These are phyloP conservation scores for Ranitomeya variabilis DNA, from an alignment of 2,113 vertebrate species.

Conservation along the genomic window DNA sequence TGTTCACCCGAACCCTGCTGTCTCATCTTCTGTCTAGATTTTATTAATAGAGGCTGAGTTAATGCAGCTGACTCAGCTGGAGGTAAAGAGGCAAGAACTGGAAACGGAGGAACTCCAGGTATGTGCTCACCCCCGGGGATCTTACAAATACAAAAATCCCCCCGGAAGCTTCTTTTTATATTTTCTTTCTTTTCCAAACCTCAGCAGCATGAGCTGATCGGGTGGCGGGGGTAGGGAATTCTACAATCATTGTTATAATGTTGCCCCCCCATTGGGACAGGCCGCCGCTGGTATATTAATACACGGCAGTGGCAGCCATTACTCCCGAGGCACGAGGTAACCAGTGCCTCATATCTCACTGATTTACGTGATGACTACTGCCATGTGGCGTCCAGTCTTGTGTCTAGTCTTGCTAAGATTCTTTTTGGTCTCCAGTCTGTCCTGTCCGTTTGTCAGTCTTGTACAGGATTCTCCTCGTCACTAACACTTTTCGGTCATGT, in stretches of 20 bases:
- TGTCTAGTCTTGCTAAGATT: too few species aligned
- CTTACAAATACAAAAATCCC: not conserved
- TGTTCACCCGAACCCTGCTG: constrained; percentile 62
- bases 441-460: not conserved
- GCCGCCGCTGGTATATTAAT: not conserved
- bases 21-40: constrained; percentile 93
- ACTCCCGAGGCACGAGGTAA: not conserved
- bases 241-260: not conserved
- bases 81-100: constrained; percentile 93
- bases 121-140: constrained; percentile 68
- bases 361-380: not conserved
- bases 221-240: not conserved
- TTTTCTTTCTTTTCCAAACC: not conserved
- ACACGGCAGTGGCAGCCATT: not conserved
- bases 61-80: constrained; percentile 97
- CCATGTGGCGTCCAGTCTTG: not conserved
- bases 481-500: not conserved
- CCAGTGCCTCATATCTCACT: not conserved
- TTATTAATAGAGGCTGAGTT: constrained; percentile 97
- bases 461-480: not conserved
- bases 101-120: constrained; percentile 95
- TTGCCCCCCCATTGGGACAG: not conserved
- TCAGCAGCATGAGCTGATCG: not conserved
- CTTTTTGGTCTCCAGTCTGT: not conserved
- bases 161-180: not conserved